Percentiles rank a stretch among this genome's conserved stretches.
Conservation (phyloP, 2,888 invertebrate species). For the Crematogaster levior region DNA sequence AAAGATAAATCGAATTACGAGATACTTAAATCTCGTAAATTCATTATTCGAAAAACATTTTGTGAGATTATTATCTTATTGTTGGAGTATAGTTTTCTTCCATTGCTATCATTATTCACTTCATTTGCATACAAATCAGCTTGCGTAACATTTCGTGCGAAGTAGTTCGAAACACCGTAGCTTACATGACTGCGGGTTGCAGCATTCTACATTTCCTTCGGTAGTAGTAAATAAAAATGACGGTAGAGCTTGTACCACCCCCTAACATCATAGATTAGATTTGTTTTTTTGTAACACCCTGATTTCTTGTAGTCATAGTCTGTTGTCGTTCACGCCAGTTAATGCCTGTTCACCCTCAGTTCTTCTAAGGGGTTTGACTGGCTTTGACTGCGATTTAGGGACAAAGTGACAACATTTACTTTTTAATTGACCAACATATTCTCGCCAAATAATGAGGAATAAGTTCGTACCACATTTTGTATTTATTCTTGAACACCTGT, state of each 20-base stretch:
- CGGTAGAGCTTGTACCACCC: not conserved
- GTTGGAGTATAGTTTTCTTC: not conserved
- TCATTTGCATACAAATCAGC: constrained; percentile 16
- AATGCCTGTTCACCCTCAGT: not conserved
- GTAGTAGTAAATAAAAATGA: not conserved
- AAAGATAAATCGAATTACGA: no score
- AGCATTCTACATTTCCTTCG: not conserved
- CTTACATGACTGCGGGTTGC: constrained; percentile 4
- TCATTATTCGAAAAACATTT: not conserved
- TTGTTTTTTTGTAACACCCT: not conserved
- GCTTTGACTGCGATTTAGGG: no score
- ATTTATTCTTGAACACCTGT: no score
- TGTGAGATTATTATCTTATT: not conserved
- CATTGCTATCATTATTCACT: not conserved
- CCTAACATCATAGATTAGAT: not conserved
- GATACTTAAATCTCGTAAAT: not conserved
- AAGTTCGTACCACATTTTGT: no score
- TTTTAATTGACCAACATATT: no score
- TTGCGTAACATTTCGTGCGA: not conserved
- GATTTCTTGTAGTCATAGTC: not conserved
- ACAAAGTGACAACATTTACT: no score
- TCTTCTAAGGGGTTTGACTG: no score
- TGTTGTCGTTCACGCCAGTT: not conserved
- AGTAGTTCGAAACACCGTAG: not conserved
- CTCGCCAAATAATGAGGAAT: no score